Conservation (phyloP, 2,113 vertebrate species). For the Chaenocephalus aceratus region DNA sequence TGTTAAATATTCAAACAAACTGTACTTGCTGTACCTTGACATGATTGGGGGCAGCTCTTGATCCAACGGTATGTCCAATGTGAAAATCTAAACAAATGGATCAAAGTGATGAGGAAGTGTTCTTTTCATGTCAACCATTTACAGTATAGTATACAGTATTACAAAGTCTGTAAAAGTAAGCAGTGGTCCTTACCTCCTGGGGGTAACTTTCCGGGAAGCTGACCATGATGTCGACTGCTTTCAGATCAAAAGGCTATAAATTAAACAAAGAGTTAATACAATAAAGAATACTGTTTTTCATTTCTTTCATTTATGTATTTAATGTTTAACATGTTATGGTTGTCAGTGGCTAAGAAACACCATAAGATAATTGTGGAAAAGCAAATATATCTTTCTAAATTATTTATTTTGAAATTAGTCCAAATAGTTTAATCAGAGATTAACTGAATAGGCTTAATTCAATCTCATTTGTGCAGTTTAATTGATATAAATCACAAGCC, state of each 20-base stretch:
- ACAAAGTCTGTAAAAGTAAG: neutral
- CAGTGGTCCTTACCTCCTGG: constrained; percentile 77
- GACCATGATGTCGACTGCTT: constrained; percentile 86
- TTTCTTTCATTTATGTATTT: too few relatives aligned
- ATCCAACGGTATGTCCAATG: constrained; percentile 84
- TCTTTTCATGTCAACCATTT: neutral
- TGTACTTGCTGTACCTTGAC: constrained; percentile 76
- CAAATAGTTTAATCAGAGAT: constrained; percentile 13
- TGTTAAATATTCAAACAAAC: neutral
- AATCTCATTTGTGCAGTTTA: constrained; percentile 8
- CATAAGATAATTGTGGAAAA: neutral
- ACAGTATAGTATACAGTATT: neutral
- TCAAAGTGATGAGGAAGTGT: neutral
- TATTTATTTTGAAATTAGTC: neutral
- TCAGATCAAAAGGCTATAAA: constrained; percentile 86
- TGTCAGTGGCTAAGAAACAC: neutral
- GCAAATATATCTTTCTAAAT: neutral
- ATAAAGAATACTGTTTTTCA: too few relatives aligned
- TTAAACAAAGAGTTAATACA: constrained; percentile 32
- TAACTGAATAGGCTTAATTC: constrained; percentile 10
- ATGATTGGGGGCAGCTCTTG: constrained; percentile 84
- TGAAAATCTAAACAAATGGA: constrained; percentile 79
- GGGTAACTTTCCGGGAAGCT: constrained; percentile 87
- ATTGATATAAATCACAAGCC: neutral
- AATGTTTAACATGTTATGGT: neutral